Conservation (phyloP, 2,797 vertebrate genomes). For the Cottoperca gobio region DNA sequence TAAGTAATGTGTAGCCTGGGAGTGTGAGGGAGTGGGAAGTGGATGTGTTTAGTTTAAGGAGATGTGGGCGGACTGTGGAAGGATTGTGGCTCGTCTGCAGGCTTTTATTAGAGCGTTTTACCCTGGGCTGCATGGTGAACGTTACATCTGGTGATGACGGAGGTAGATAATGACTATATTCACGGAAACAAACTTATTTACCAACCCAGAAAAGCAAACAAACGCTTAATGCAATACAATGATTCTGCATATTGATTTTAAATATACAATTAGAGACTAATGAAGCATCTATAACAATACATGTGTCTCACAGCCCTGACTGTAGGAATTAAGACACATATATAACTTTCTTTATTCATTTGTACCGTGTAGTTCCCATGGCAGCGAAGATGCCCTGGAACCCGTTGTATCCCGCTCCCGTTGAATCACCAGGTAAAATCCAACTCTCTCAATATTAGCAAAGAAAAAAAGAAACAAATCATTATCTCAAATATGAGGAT, state of each 20-base stretch:
- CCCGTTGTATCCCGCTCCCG: constrained; percentile 46
- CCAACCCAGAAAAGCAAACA: neutral
- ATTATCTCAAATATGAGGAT: neutral
- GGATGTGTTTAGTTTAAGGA: constrained; percentile 65
- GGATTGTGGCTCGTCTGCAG: constrained; percentile 48
- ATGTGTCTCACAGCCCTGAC: constrained; percentile 1
- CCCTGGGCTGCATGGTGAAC: constrained; percentile 3
- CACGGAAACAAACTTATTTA: neutral
- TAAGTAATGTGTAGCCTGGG: constrained; percentile 62
- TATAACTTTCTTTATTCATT: constrained; percentile 17
- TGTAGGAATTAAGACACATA: neutral
- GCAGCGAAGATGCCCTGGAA: constrained; percentile 73
- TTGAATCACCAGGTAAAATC: constrained; percentile 73
- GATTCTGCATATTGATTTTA: neutral
- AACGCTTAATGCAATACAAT: neutral
- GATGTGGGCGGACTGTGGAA: constrained; percentile 57
- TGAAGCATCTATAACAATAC: constrained; percentile 22
- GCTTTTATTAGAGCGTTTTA: constrained; percentile 45
- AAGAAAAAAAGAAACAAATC: neutral
- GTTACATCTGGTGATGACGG: constrained; percentile 29
- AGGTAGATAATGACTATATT: neutral
- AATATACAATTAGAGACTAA: neutral
- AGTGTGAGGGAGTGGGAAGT: constrained; percentile 60
- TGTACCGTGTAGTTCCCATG: constrained; percentile 53
- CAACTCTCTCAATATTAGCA: neutral